Evolutionary conservation across 2,888 invertebrate genomes (phyloP), one percentile per base, ranked within the genome.

Genomic region (Alviniconcha strummeri): DNA sequence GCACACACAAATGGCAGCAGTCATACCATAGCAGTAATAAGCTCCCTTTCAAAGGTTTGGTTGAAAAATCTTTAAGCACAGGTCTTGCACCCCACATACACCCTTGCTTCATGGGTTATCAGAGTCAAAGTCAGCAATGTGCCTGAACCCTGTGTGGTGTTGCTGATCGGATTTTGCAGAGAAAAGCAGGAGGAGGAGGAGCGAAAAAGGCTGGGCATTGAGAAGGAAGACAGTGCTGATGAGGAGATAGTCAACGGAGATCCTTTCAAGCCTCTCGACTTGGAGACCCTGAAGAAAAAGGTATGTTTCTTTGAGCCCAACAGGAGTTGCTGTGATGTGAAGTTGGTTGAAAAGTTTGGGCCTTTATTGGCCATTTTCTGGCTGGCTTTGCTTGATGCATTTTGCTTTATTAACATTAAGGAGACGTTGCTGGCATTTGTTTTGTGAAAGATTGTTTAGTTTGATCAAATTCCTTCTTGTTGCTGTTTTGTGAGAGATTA

Each of bases 181-280:
- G 89, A 90, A 77, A 88, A 83, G 79, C 83, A 87, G 78, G 90
- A 91, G 83, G 90, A 89, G 84, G 89, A 89, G 81, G 91, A 92
- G 57, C 87, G 88, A 71, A 86, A 88, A 80, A 86, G 87, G 81
- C 84, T 90, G 19, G 91, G 91, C n/a, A 87, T 89, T 64, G 87
- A 87, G 71, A 89, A 90, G 60, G 88, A 86, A 17, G 83, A 85
- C 2, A 87, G 86, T 54, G 83, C 84, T 67, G 90, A 89, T 54
- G 89, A 88, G 11, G 87, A 87, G 19, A 72, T 88, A 54, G 83
- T 85, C 36, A 87, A 86, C 69, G 91, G 89, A 5, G 87, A 91
- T 82, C 92, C 92, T 9, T 92, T 91, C 84, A 89, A 88, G 80
- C 85, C 85, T 57, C 84, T 92, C 9, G 88, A 91, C 82, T 78